A percentile compares a stretch with the other conserved stretches of the same genome.
These are phyloP conservation scores for Aelia acuminata DNA, from an alignment of 2,888 invertebrate genomes.

Conservation along the genomic window DNA sequence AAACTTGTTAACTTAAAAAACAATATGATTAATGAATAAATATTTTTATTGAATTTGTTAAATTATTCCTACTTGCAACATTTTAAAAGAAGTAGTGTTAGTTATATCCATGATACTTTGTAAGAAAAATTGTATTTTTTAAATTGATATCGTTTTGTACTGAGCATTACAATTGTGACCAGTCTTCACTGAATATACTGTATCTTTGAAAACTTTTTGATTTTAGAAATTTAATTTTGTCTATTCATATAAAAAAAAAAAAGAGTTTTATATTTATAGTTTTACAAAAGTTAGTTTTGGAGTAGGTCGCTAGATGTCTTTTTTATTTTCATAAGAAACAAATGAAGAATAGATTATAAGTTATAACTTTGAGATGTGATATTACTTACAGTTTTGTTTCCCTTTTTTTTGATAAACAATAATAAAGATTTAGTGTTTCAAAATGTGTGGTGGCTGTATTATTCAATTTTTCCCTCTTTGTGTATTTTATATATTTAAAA, in stretches of 20 bases:
- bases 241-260: neutral
- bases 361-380: constrained; percentile 40
- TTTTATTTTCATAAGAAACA: constrained; percentile 28
- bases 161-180: neutral
- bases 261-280: constrained; percentile 14
- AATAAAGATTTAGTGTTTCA: neutral
- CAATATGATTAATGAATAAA: neutral
- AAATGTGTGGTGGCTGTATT: neutral
- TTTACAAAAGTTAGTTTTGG: neutral
- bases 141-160: neutral
- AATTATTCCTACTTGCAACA: neutral
- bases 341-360: constrained; percentile 31
- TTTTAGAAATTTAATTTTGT: neutral
- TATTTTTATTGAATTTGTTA: constrained; percentile 39
- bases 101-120: constrained; percentile 1
- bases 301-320: neutral
- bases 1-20: constrained; percentile 17
- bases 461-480: neutral
- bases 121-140: constrained; percentile 21
- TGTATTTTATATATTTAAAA: neutral
- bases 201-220: neutral
- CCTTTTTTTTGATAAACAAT: neutral
- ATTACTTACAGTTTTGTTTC: constrained; percentile 25
- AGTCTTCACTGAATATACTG: neutral
- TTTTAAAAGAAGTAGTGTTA: neutral